Evolutionary conservation across 2,797 vertebrate species (phyloP), one percentile per base, ranked within the genome.

Genomic region (Siniperca undulata): DNA sequence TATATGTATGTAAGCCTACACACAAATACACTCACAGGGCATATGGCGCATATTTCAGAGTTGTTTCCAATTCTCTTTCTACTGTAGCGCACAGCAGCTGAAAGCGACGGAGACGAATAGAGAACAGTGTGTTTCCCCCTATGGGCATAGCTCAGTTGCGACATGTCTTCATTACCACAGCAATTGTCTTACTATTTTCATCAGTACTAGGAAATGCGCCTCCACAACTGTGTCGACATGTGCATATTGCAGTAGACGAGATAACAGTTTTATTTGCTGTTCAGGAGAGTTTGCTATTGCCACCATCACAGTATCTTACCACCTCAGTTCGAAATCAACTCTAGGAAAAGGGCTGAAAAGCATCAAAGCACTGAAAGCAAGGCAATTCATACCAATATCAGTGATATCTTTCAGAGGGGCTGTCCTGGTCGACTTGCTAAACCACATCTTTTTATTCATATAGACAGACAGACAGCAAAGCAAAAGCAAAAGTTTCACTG

Each of bases 11-110:
- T 83, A 71, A 78, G 55, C 73, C 46, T 58, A 53, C 78, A 65
- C n/a, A 71, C 64, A 60, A 65, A 81, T 50, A 77, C 72, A 64
- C 61, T 70, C 79, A 86, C 67, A 53, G 72, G 74, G 86, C 93
- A 92, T 93, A 90, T 92, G 91, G 91, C 74, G 71, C 82, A 80
- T 88, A 86, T 92, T 89, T 91, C 84, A 80, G 70, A 86, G 89
- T 85, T 81, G 88, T 93, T 94, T 92, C 88, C 86, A 87, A 94
- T 93, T 93, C 89, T 93, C 88, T 91, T 94, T 94, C 80, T 93
- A 93, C 88, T 80, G 62, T 87, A 86, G 87, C 86, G 89, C 86
- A 85, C 85, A 90, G 86, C 92, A 81, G 89, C 90, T 91, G 87
- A 93, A 89, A 88, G 91, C 88, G 72, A 87, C 82, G 12, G 79